Conservation (phyloP, 2,797 vertebrate species). For the Staurois parvus region DNA sequence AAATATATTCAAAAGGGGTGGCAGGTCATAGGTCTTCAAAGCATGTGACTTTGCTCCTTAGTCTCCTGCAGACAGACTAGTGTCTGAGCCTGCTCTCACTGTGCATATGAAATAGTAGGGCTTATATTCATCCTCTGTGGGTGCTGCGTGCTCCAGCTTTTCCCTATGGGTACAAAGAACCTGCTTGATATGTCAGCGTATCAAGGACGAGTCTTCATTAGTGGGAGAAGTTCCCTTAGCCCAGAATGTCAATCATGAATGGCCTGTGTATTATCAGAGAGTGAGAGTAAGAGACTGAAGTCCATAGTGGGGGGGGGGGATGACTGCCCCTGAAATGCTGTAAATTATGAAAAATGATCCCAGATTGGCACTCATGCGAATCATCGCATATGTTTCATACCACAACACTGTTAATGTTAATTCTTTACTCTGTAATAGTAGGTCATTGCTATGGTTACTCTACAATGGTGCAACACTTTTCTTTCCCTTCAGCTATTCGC, state of each 20-base stretch:
- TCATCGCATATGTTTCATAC: conserved; percentile 74
- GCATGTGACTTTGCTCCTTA: conserved; percentile 47
- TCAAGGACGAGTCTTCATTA: neutral
- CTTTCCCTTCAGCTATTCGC: conserved; percentile 82
- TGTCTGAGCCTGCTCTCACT: conserved; percentile 21
- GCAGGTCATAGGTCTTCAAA: conserved; percentile 59
- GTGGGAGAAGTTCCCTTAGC: neutral
- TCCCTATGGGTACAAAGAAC: neutral
- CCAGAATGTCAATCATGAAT: neutral
- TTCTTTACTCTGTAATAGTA: conserved; percentile 83
- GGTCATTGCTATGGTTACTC: conserved; percentile 87
- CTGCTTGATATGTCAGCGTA: neutral
- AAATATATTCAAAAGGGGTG: conserved; percentile 57
- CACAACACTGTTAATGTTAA: conserved; percentile 83
- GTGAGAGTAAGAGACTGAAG: neutral
- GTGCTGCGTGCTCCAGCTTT: conserved; percentile 10
- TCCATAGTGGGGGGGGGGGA: conserved; percentile 22
- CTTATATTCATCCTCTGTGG: neutral
- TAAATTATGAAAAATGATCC: conserved; percentile 62
- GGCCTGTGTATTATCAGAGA: neutral
- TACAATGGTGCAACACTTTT: conserved; percentile 82
- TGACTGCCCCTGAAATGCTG: conserved; percentile 54
- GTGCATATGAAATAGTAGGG: conserved; percentile 12
- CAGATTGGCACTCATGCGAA: conserved; percentile 68
- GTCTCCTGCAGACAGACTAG: conserved; percentile 51